A percentile compares a stretch with the other conserved stretches of the same genome.
Conservation (phyloP, 2,113 vertebrate species). For the Cyphomyrus plagiostoma region DNA sequence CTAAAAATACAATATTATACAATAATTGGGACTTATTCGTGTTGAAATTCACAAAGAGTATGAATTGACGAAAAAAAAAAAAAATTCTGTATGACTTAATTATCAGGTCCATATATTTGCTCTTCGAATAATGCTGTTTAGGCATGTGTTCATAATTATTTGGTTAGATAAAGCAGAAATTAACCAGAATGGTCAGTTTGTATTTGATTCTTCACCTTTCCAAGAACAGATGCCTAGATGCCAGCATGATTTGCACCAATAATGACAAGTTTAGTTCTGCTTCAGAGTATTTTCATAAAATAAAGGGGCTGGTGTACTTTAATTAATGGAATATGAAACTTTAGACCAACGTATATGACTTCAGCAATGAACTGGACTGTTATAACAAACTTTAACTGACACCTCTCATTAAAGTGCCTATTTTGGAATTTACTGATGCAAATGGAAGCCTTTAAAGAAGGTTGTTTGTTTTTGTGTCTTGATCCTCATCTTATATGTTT, state of each 20-base stretch:
- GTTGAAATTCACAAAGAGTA: background rate
- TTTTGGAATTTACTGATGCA: constrained; percentile 2
- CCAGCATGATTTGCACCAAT: background rate
- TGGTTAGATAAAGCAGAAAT: background rate
- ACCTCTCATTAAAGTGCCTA: constrained; percentile 7
- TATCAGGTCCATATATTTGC: background rate
- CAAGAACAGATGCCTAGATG: background rate
- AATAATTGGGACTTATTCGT: background rate
- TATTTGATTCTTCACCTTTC: background rate
- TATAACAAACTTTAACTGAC: background rate
- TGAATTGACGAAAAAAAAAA: background rate
- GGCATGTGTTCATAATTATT: background rate
- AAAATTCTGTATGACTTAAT: background rate
- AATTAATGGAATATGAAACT: background rate
- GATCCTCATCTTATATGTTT: background rate
- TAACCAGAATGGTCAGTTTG: background rate
- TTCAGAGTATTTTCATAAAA: background rate
- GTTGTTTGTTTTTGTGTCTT: background rate
- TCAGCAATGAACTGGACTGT: constrained; percentile 1
- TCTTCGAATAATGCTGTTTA: background rate
- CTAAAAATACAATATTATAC: background rate
- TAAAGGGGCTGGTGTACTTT: background rate
- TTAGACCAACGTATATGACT: background rate
- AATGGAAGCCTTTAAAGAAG: background rate
- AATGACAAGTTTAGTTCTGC: background rate